Conservation (phyloP, 1,140 invertebrate genomes). For the Heliothis subflexa region DNA sequence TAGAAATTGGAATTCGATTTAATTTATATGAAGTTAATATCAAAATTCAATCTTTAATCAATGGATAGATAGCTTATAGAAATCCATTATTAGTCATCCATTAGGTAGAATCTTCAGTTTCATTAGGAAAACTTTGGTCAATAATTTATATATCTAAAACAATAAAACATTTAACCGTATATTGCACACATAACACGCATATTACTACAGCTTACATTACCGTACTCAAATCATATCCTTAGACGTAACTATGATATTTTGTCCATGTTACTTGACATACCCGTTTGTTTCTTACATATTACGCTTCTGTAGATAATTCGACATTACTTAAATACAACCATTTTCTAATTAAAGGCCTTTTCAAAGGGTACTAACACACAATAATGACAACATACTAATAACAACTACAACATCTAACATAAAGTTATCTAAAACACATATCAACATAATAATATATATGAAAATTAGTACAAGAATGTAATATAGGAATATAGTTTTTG, state of each 20-base stretch:
- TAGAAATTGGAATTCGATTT: no score
- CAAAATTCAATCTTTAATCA: no score
- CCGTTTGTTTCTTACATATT: slow-evolving; percentile 23
- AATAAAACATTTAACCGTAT: slow-evolving; percentile 20
- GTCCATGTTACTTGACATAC: slow-evolving; percentile 33
- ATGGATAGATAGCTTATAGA: no score
- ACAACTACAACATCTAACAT: slow-evolving; percentile 36
- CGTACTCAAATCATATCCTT: slow-evolving; percentile 19
- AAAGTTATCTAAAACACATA: slow-evolving; percentile 35
- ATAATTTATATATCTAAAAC: slow-evolving; percentile 14
- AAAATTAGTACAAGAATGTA: slow-evolving; percentile 19
- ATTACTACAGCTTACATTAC: slow-evolving; percentile 22
- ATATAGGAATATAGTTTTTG: slow-evolving; percentile 25
- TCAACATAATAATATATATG: slow-evolving; percentile 10
- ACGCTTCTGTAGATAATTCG: slow-evolving; percentile 20
- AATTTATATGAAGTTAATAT: no score
- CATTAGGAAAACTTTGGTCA: slow-evolving; percentile 19
- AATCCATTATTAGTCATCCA: neutral
- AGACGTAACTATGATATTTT: slow-evolving; percentile 21
- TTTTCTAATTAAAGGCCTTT: slow-evolving; percentile 39
- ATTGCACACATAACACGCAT: slow-evolving; percentile 34
- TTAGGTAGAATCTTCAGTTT: neutral
- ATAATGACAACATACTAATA: slow-evolving; percentile 23
- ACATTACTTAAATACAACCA: slow-evolving; percentile 34
- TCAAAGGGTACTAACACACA: slow-evolving; percentile 29